phyloP scores from a whole-genome alignment of 2,113 vertebrate genomes.

The Azemiops feae region DNA sequence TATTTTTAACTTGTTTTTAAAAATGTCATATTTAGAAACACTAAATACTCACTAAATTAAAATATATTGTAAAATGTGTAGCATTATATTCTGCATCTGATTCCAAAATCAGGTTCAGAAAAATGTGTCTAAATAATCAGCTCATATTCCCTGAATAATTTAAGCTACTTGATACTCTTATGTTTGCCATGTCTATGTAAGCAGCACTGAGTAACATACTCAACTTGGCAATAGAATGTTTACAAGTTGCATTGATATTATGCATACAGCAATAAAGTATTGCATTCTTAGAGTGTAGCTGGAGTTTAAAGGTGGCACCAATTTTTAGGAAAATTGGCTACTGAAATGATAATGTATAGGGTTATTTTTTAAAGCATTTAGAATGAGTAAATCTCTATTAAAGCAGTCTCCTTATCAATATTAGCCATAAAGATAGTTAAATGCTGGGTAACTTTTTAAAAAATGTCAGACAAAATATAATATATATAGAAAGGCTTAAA shows the following conservation, averaged over 20 bases:
- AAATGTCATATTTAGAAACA: not conserved
- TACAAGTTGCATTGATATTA: not conserved
- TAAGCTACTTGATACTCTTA: not conserved
- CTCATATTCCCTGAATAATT: not conserved
- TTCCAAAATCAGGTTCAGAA: not conserved
- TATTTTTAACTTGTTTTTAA: not conserved
- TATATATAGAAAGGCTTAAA: not conserved
- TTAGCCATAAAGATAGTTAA: not conserved
- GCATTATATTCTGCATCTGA: not conserved
- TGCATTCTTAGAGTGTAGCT: not conserved
- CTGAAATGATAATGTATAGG: not conserved
- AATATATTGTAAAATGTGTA: not conserved
- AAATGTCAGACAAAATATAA: not conserved
- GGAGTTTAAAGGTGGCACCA: not conserved
- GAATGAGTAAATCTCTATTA: not conserved
- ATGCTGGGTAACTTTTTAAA: not conserved
- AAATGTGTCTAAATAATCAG: not conserved
- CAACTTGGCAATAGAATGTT: not conserved
- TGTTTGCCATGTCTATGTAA: not conserved
- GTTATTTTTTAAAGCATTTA: not conserved
- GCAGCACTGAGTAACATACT: not conserved
- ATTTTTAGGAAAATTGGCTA: not conserved
- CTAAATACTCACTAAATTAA: not conserved
- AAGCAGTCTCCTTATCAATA: not conserved
- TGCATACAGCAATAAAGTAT: not conserved